Percentiles rank a stretch among this genome's conserved stretches.
phyloP scores from a whole-genome alignment of 2,113 vertebrate genomes.

The Hippolais icterina region DNA sequence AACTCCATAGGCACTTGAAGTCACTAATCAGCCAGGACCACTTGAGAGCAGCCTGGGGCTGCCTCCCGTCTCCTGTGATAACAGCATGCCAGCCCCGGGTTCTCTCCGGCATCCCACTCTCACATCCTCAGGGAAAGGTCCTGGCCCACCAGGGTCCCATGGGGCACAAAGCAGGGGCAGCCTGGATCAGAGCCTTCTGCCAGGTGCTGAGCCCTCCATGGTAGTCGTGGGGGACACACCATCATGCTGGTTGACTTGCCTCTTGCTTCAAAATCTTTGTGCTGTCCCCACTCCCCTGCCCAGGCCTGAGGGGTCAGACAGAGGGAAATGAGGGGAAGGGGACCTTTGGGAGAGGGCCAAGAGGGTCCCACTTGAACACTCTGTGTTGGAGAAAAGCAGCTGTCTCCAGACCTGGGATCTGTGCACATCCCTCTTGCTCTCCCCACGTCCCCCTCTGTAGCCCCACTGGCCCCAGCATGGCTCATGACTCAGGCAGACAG shows the following conservation, averaged over 20 bases:
- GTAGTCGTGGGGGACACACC: too few species aligned
- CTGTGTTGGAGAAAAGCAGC: background rate
- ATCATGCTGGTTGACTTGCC: background rate
- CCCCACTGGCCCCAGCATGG: background rate
- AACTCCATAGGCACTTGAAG: constrained; percentile 56
- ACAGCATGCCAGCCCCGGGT: background rate
- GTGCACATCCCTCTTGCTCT: background rate
- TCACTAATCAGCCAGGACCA: constrained; percentile 54
- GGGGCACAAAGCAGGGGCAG: background rate
- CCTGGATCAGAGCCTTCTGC: background rate
- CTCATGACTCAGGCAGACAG: constrained; percentile 40
- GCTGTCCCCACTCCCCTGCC: background rate
- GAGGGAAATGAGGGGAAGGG: background rate
- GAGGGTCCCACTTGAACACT: background rate
- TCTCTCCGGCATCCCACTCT: background rate
- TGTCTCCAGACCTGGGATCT: background rate
- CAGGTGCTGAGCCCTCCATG: accelerated
- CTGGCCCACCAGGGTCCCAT: background rate
- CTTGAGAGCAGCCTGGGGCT: constrained; percentile 48
- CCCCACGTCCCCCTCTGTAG: background rate
- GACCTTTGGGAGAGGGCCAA: background rate
- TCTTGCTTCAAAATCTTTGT: background rate
- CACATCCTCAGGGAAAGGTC: background rate
- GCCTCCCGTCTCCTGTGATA: constrained; percentile 42
- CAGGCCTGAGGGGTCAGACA: background rate